Evolutionary conservation across 2,797 vertebrate genomes (phyloP), one percentile per base, ranked within the genome.

Genomic region (Leptatherina wallacei): DNA sequence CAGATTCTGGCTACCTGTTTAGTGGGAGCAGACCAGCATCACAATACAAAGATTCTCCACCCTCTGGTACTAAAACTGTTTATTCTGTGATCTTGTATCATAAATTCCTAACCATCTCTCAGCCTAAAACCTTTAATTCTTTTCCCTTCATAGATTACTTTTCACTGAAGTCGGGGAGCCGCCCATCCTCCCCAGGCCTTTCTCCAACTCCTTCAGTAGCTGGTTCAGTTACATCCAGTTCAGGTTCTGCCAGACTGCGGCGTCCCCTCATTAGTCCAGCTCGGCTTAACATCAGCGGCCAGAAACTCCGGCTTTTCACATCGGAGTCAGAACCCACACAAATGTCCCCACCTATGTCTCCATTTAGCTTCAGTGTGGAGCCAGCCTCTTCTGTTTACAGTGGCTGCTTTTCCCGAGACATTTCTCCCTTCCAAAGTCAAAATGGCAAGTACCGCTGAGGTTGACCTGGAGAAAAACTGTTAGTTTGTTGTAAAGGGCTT

Each of bases 241-340:
- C 95, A 0, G 91, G 96, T 3, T 99, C 97, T 0, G 90, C 95
- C 88, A 92, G 94, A 12, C 94, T 95, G 14, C 95, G 97, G 1
- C 95, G 98, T 0, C 98, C 98, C 0, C 95, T 99, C 83, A 99
- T 99, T 93, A 98, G 98, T 88, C 98, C 98, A 0, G 98, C 97
- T 0, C 95, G 97, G 40, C 95, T 99, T 78, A 96, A 98, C 91
- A 94, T 99, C 61, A 86, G 95, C 16, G 96, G 96, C 0, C 96
- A 94, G 80, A 97, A 94, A 65, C 94, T 96, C 16, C 90, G 94
- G 70, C 95, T 99, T 14, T 98, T 99, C 85, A 90, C 95, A 0
- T 42, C 90, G 0, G 90, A 92, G 0, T 65, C 87, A 1, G 96
- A 97, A 0, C 78, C 82, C 10, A 81, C 60, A 0, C 73, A 63